Conservation (phyloP, 1,140 invertebrate genomes). For the Nymphalis io region DNA sequence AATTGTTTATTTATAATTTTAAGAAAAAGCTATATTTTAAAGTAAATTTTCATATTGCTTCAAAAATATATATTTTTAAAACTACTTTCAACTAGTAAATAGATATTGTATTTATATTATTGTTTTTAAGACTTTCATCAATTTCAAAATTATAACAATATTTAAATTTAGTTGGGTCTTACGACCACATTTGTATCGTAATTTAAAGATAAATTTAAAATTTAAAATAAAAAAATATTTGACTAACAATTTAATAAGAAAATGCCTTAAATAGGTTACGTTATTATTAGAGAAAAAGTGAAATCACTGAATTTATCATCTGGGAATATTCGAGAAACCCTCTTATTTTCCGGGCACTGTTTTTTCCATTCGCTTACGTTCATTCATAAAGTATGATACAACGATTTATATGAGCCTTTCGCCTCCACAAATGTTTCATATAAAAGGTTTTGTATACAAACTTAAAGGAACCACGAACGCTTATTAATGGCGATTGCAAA, state of each 20-base stretch:
- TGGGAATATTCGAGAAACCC: constrained; percentile 21
- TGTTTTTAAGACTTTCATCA: too few species aligned
- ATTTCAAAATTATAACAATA: too few species aligned
- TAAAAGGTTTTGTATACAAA: background rate
- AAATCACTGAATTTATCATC: constrained; percentile 20
- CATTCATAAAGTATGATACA: constrained; percentile 24
- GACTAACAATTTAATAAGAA: background rate
- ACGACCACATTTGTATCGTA: too few species aligned
- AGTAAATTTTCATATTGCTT: too few species aligned
- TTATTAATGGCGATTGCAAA: background rate
- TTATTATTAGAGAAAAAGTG: constrained; percentile 4
- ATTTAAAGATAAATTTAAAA: too few species aligned
- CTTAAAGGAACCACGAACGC: background rate
- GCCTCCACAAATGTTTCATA: background rate
- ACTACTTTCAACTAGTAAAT: too few species aligned
- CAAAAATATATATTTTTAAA: too few species aligned
- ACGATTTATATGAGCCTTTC: constrained; percentile 10
- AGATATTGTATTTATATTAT: too few species aligned
- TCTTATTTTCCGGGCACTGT: constrained; percentile 21
- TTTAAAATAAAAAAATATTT: background rate
- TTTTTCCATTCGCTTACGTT: constrained; percentile 28
- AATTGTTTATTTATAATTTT: too few species aligned
- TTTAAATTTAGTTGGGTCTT: too few species aligned
- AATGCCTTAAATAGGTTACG: background rate
- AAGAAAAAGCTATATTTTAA: too few species aligned